Percentiles rank a stretch among this genome's conserved stretches.
Evolutionary conservation across 1,140 invertebrate genomes (phyloP).

Genomic region (Aphelinus atriplicis): DNA sequence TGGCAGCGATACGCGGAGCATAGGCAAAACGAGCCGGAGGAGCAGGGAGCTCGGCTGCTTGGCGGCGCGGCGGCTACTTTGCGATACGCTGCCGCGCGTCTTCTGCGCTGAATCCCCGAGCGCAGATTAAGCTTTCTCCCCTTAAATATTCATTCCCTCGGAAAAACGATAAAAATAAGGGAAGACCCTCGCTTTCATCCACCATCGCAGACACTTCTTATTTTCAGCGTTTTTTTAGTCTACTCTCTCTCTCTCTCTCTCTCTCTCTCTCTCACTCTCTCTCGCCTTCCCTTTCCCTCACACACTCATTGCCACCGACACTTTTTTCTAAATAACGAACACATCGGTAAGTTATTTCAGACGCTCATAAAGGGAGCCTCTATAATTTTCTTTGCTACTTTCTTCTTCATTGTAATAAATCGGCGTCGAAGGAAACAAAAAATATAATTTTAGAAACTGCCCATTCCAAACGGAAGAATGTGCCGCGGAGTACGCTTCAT

Average conservation of each 20-base stretch:
- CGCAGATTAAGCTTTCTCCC: slow-evolving; percentile 60
- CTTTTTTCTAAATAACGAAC: no score
- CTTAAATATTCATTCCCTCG: slow-evolving; percentile 62
- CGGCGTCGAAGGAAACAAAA: no score
- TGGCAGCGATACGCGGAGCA: background rate
- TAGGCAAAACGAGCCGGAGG: slow-evolving; percentile 38
- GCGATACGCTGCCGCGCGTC: slow-evolving; percentile 55
- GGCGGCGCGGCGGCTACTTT: slow-evolving; percentile 49
- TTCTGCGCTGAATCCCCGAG: slow-evolving; percentile 56
- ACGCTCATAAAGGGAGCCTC: no score
- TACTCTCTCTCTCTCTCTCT: no score
- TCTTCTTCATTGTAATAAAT: no score
- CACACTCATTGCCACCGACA: background rate
- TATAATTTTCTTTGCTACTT: no score
- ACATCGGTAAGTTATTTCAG: no score
- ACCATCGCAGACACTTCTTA: slow-evolving; percentile 19
- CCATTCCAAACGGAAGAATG: no score
- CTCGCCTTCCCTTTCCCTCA: background rate
- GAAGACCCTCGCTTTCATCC: slow-evolving; percentile 43
- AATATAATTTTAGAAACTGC: no score
- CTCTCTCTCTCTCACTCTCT: background rate
- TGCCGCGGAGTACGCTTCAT: no score
- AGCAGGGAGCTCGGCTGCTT: slow-evolving; percentile 9
- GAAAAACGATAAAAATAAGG: slow-evolving; percentile 63
- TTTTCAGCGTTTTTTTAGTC: background rate